Evolutionary conservation across 2,113 vertebrate genomes (phyloP).

Genomic region (Abramis brama): DNA sequence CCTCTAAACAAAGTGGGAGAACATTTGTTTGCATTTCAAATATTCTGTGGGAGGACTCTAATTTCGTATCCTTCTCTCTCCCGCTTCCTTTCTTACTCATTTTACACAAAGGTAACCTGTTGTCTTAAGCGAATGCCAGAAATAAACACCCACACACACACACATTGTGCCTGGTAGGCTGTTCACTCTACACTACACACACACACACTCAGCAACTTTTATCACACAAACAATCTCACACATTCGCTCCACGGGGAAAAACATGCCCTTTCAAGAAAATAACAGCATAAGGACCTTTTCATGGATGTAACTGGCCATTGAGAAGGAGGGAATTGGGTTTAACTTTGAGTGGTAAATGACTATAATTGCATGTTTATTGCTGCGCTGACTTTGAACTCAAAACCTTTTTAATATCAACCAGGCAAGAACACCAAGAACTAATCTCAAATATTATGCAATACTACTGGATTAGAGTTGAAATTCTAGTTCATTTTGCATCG

Average conservation of each 20-base stretch:
- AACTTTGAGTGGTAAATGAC: slow-evolving; percentile 15
- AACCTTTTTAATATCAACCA: neutral
- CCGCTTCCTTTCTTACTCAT: neutral
- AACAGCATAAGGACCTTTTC: slow-evolving; percentile 19
- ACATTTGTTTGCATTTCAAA: slow-evolving; percentile 30
- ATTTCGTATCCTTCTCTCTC: neutral
- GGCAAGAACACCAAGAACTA: neutral
- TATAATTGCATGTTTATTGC: slow-evolving; percentile 23
- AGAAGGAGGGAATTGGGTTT: neutral
- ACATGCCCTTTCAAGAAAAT: neutral
- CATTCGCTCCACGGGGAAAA: neutral
- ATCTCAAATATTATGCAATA: neutral
- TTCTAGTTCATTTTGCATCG: neutral
- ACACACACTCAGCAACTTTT: neutral
- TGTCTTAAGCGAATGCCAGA: slow-evolving; percentile 1
- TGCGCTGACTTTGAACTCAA: slow-evolving; percentile 12
- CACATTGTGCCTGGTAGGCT: slow-evolving; percentile 20
- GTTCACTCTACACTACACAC: neutral
- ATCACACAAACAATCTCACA: slow-evolving; percentile 10
- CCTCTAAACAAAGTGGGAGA: neutral
- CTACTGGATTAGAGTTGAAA: neutral
- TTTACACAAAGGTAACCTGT: slow-evolving; percentile 27
- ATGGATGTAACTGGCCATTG: slow-evolving; percentile 24
- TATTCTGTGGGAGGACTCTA: slow-evolving; percentile 19
- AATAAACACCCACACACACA: slow-evolving; percentile 24